These are phyloP conservation scores for Mycalesis mineus DNA, from an alignment of 2,888 invertebrate genomes.

Conservation along the genomic window DNA sequence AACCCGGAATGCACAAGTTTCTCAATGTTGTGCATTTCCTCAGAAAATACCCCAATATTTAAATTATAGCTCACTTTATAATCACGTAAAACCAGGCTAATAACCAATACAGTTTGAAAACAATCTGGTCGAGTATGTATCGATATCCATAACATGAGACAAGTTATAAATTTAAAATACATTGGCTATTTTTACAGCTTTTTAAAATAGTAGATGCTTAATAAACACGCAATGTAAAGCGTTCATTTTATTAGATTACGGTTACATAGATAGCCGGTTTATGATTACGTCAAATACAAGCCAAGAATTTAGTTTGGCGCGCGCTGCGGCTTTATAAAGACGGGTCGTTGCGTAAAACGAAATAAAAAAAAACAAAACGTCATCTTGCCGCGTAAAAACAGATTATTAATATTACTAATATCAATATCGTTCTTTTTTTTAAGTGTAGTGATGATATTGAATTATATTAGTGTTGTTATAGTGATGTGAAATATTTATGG, in stretches of 20 bases:
- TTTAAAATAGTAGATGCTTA: neutral
- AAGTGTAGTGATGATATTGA: neutral
- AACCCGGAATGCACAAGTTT: too few relatives aligned
- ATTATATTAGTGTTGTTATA: neutral
- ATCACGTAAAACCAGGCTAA: constrained; percentile 21
- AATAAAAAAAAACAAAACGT: constrained; percentile 6
- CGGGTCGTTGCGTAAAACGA: constrained; percentile 43
- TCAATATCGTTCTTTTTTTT: neutral
- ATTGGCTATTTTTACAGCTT: neutral
- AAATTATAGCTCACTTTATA: neutral
- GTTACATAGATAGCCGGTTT: constrained; percentile 6
- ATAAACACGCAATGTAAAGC: constrained; percentile 7
- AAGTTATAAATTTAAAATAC: neutral
- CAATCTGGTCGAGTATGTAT: constrained; percentile 19
- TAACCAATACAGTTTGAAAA: constrained; percentile 28
- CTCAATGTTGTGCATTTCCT: too few relatives aligned
- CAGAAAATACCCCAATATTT: neutral
- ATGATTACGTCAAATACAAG: constrained; percentile 19
- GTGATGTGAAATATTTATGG: constrained; percentile 5
- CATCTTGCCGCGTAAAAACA: constrained; percentile 12
- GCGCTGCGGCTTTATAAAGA: constrained; percentile 41
- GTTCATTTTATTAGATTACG: neutral
- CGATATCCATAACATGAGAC: constrained; percentile 2
- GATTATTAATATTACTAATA: neutral
- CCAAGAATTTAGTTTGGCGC: constrained; percentile 52